These are phyloP conservation scores for Tympanoctomys barrerae DNA, from an alignment of 2,797 vertebrate genomes.

Conservation along the genomic window DNA sequence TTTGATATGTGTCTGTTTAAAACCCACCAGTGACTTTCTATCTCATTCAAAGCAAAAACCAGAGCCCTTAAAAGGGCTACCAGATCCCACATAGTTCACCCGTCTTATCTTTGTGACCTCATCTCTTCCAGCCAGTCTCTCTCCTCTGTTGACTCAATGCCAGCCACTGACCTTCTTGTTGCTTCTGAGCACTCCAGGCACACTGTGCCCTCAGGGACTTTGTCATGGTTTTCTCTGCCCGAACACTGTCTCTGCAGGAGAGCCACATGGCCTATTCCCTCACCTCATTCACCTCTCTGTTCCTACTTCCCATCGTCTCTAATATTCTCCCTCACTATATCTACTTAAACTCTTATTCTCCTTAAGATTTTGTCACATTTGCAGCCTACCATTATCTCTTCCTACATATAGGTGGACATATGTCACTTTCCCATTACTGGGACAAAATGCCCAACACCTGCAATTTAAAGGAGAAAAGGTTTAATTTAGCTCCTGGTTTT, in stretches of 20 bases:
- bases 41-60: conserved; percentile 56
- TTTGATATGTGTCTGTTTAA: conserved; percentile 21
- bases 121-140: background rate
- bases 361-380: conserved; percentile 30
- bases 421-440: background rate
- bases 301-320: conserved; percentile 35
- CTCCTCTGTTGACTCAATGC: background rate
- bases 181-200: background rate
- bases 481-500: background rate
- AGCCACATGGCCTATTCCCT: background rate
- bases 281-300: conserved; percentile 4
- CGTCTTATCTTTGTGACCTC: conserved; percentile 1
- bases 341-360: conserved; percentile 18
- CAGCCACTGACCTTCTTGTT: background rate
- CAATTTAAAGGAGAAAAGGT: background rate
- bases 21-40: conserved; percentile 42
- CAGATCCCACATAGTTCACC: background rate
- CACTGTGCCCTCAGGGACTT: background rate
- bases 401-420: background rate
- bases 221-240: conserved; percentile 29
- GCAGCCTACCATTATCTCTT: conserved; percentile 18
- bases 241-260: background rate
- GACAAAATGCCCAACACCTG: background rate
- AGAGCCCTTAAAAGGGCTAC: background rate
- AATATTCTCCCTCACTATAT: conserved; percentile 1